Conservation (phyloP, 1,140 invertebrate species). For the Galendromus occidentalis region DNA sequence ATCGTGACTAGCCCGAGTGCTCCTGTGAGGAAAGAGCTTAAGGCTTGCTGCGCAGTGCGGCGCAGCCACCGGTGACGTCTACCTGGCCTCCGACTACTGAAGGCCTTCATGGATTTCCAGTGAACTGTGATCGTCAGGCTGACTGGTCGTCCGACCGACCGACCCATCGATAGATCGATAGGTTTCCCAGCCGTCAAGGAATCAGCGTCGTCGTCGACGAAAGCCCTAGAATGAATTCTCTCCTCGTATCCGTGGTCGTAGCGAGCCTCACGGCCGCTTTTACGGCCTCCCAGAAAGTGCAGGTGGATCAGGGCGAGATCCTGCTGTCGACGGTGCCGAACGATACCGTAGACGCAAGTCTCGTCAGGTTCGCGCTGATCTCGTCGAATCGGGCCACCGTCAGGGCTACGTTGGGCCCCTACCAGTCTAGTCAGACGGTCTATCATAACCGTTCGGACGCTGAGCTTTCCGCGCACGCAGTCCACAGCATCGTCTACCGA, state of each 20-base stretch:
- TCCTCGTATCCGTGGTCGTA: neutral
- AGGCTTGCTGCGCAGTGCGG: no score
- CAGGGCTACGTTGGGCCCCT: slow-evolving; percentile 68
- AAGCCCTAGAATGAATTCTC: neutral
- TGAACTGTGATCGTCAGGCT: no score
- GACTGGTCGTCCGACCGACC: no score
- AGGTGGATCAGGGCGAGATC: slow-evolving; percentile 8
- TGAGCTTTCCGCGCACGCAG: slow-evolving; percentile 74
- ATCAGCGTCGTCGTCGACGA: neutral
- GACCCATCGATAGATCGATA: no score
- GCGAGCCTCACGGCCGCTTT: neutral
- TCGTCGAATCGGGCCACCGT: slow-evolving; percentile 35
- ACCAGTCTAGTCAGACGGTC: slow-evolving; percentile 76
- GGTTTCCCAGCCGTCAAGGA: no score
- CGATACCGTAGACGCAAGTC: neutral
- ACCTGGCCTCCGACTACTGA: no score
- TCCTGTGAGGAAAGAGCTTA: no score
- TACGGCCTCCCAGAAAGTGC: neutral
- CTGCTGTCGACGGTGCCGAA: slow-evolving; percentile 6
- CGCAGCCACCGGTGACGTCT: no score
- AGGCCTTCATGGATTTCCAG: no score
- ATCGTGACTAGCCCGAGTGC: no score
- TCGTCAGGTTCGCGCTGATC: neutral
- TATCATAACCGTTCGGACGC: slow-evolving; percentile 34
- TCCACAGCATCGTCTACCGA: slow-evolving; percentile 52